Conservation (phyloP, 53 echinoderm and acorn worm genomes). For the Mesocentrotus franciscanus region DNA sequence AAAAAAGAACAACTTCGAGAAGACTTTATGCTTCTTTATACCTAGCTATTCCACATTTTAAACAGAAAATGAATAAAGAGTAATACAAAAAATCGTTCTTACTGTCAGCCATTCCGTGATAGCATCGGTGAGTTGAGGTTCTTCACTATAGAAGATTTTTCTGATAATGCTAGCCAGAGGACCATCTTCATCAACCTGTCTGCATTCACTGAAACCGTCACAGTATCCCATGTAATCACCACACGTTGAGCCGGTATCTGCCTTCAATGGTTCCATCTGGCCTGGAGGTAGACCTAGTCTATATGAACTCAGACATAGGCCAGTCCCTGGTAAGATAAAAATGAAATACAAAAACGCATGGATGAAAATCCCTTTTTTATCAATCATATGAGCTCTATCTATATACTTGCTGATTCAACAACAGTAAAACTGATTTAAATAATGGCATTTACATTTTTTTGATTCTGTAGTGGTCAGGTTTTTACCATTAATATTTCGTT, state of each 20-base stretch:
- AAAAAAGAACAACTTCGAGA: too few species aligned
- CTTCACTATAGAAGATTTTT: conserved; percentile 83
- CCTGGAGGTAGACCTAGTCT: conserved; percentile 73
- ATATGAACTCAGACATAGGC: conserved; percentile 70
- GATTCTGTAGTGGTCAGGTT: too few species aligned
- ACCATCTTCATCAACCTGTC: conserved; percentile 88
- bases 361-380: background rate
- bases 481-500: too few species aligned
- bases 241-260: conserved; percentile 79
- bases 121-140: conserved; percentile 80
- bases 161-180: conserved; percentile 87
- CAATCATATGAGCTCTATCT: too few species aligned
- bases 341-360: background rate
- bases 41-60: too few species aligned
- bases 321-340: conserved; percentile 26
- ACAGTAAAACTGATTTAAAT: too few species aligned
- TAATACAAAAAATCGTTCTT: background rate
- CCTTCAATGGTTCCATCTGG: conserved; percentile 30
- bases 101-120: conserved; percentile 77
- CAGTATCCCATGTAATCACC: conserved; percentile 91
- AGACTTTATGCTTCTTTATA: too few species aligned
- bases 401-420: too few species aligned
- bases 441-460: too few species aligned
- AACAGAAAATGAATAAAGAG: background rate
- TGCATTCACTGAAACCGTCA: conserved; percentile 82